Conservation (phyloP, 2,113 vertebrate species). For the Redunca redunca region DNA sequence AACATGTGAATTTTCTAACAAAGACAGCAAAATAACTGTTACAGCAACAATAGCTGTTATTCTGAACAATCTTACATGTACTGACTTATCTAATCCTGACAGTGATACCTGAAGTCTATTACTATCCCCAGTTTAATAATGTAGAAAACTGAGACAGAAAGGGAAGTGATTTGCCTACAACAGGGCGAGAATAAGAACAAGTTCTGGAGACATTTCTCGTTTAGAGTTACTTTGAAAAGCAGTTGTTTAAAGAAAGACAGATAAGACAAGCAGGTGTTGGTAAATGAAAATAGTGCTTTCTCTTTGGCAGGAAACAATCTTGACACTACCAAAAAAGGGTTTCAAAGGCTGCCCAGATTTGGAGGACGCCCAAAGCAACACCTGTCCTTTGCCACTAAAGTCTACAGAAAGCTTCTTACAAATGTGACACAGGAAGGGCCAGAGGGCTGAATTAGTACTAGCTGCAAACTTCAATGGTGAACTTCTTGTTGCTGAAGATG, state of each 20-base stretch:
- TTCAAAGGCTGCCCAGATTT: conserved; percentile 32
- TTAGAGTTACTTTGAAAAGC: conserved; percentile 31
- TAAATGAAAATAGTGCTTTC: conserved; percentile 49
- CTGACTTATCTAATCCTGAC: not conserved
- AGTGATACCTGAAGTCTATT: not conserved
- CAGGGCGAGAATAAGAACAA: not conserved
- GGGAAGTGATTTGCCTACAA: conserved; percentile 4
- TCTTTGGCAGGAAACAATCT: conserved; percentile 40
- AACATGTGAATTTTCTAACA: not conserved
- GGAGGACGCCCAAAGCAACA: conserved; percentile 19
- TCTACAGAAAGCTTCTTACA: not conserved
- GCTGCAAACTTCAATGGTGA: not conserved
- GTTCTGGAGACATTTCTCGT: not conserved
- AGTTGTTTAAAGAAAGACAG: conserved; percentile 26
- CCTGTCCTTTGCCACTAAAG: conserved; percentile 28
- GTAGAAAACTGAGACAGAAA: not conserved
- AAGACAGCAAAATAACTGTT: not conserved
- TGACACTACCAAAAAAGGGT: conserved; percentile 1
- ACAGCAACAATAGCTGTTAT: not conserved
- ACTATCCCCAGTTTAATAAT: not conserved
- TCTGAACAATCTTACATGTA: not conserved
- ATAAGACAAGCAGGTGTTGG: conserved; percentile 33
- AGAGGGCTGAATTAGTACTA: not conserved
- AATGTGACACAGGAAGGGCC: not conserved
- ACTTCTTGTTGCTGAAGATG: conserved; percentile 14